phyloP scores from a whole-genome alignment of 2,888 invertebrate genomes.

The Mesorhabditis spiculigera region DNA sequence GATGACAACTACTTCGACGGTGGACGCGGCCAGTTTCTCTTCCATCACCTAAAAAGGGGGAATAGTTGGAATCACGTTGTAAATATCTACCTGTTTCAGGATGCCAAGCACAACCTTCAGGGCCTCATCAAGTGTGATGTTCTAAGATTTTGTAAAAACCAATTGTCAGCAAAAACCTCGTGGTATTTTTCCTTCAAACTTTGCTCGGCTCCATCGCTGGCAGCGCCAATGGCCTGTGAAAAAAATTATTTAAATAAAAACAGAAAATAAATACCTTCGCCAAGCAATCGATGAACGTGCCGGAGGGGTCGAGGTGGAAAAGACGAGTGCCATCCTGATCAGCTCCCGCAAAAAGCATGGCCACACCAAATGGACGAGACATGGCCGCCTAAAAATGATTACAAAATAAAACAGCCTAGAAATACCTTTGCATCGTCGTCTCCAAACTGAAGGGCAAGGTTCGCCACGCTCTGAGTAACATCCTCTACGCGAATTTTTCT shows the following conservation, averaged over 20 bases:
- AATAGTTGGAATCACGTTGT: too few relatives aligned
- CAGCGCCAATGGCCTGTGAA: constrained; percentile 83
- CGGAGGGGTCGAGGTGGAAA: constrained; percentile 83
- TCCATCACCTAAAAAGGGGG: constrained; percentile 74
- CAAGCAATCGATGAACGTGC: constrained; percentile 90
- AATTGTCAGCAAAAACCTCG: constrained; percentile 59
- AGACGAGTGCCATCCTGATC: constrained; percentile 78
- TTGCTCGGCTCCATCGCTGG: constrained; percentile 97
- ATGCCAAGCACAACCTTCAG: constrained; percentile 85
- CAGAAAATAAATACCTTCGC: constrained; percentile 69
- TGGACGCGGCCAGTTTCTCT: constrained; percentile 90
- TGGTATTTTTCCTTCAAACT: constrained; percentile 74
- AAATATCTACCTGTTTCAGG: constrained; percentile 75
- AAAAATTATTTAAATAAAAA: too few relatives aligned
- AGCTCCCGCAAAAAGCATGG: constrained; percentile 87
- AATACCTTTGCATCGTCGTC: constrained; percentile 84
- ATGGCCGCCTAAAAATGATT: constrained; percentile 60
- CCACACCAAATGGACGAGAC: constrained; percentile 97
- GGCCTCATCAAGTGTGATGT: constrained; percentile 89
- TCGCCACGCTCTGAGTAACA: constrained; percentile 95
- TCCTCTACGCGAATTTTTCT: constrained; percentile 75
- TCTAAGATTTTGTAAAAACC: constrained; percentile 64
- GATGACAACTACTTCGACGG: constrained; percentile 75
- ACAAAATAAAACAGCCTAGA: background rate
- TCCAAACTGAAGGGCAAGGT: constrained; percentile 97